Conservation (phyloP, 1,140 invertebrate species). For the Ceratina japonica region DNA sequence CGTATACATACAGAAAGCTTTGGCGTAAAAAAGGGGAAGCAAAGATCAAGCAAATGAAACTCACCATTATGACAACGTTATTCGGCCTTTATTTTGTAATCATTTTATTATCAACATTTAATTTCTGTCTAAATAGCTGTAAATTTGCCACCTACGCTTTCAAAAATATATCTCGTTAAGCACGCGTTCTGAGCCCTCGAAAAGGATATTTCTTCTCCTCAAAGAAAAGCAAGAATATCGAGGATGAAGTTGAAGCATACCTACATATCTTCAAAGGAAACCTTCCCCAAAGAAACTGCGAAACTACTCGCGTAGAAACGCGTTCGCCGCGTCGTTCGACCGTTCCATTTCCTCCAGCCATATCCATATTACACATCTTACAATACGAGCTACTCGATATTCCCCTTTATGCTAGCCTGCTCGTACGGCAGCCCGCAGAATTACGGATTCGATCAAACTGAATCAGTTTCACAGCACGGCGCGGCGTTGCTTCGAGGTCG, state of each 20-base stretch:
- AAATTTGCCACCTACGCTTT: too few species aligned
- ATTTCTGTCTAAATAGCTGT: too few species aligned
- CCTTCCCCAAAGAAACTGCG: not conserved
- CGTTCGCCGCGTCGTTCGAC: not conserved
- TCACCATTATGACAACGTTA: too few species aligned
- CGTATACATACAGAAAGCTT: too few species aligned
- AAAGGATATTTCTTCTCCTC: not conserved
- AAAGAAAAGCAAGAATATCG: not conserved
- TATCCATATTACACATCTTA: conserved; percentile 32
- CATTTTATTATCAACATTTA: too few species aligned
- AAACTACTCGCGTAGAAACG: not conserved
- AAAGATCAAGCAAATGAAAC: too few species aligned
- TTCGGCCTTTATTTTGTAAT: too few species aligned
- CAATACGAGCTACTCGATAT: conserved; percentile 41
- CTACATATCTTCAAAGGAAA: not conserved
- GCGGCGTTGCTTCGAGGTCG: conserved; percentile 41
- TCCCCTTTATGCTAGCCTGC: not conserved
- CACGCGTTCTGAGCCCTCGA: too few species aligned
- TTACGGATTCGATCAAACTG: conserved; percentile 60
- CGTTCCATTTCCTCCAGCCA: conserved; percentile 14
- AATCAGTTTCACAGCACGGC: conserved; percentile 47
- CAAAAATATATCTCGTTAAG: too few species aligned
- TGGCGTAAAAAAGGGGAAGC: too few species aligned
- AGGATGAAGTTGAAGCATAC: not conserved
- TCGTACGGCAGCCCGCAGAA: conserved; percentile 40